phyloP scores from a whole-genome alignment of 2,888 invertebrate species.

The Tiliacea aurago region DNA sequence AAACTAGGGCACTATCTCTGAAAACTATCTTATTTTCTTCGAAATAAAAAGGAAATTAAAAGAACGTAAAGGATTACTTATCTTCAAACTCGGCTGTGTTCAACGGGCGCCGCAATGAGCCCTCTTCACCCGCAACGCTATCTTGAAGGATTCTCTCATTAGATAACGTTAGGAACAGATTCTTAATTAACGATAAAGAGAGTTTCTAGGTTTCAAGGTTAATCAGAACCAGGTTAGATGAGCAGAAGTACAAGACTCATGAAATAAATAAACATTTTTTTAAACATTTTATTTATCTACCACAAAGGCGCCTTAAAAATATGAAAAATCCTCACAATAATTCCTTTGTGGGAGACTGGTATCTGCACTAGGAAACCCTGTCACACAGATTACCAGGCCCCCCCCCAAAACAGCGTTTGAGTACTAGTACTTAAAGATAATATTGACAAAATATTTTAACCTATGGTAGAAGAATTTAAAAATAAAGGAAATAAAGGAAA shows the following conservation, averaged over 20 bases:
- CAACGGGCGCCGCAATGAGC: constrained; percentile 36
- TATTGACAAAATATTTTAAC: no score
- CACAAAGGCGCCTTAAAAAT: no score
- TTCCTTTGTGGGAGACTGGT: no score
- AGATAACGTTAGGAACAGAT: constrained; percentile 46
- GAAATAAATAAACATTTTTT: not conserved
- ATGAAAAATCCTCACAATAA: no score
- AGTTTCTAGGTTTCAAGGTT: constrained; percentile 30
- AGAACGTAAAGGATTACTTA: constrained; percentile 53
- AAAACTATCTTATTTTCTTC: constrained; percentile 40
- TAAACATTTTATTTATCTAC: no score
- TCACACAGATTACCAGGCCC: no score
- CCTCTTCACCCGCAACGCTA: constrained; percentile 44
- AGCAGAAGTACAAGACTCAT: not conserved
- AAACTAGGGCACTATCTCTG: constrained; percentile 37
- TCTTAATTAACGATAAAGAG: constrained; percentile 50
- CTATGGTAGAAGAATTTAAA: no score
- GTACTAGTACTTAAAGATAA: no score
- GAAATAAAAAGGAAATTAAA: constrained; percentile 44
- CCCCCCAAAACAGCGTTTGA: no score
- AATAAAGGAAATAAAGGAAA: no score
- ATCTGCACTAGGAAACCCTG: no score
- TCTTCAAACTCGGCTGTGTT: constrained; percentile 41
- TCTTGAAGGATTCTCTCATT: constrained; percentile 50
- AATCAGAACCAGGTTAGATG: constrained; percentile 13